Evolutionary conservation across 1,140 invertebrate genomes (phyloP).

Genomic region (Grapholita molesta): DNA sequence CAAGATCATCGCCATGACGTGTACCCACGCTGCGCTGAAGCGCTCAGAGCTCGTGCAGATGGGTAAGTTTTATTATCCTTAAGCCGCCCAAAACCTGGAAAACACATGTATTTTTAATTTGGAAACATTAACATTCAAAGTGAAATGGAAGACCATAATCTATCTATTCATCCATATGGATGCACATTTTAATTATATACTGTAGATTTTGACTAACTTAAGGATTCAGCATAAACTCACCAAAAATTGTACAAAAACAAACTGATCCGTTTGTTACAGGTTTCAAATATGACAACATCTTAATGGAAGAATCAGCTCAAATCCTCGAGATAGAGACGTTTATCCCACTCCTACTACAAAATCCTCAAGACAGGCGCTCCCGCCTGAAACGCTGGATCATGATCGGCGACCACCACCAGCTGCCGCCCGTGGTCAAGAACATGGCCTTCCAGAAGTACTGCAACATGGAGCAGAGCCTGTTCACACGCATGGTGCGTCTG

Average conservation of each 20-base stretch:
- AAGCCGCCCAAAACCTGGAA: too few species aligned
- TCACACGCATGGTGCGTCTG: slow-evolving; percentile 96
- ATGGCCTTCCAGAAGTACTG: slow-evolving; percentile 99
- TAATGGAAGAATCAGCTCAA: slow-evolving; percentile 99
- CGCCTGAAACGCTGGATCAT: slow-evolving; percentile 99
- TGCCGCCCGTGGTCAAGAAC: slow-evolving; percentile 99
- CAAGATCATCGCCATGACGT: slow-evolving; percentile 99
- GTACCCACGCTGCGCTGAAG: slow-evolving; percentile 99
- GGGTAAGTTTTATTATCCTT: slow-evolving; percentile 77
- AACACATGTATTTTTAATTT: too few species aligned
- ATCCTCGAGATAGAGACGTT: slow-evolving; percentile 99
- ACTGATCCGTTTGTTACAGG: slow-evolving; percentile 60
- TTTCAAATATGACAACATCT: slow-evolving; percentile 98
- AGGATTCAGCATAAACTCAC: too few species aligned
- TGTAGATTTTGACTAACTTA: too few species aligned
- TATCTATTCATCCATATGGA: too few species aligned
- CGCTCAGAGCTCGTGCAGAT: slow-evolving; percentile 97
- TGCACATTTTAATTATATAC: too few species aligned
- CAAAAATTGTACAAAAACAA: slow-evolving; percentile 16
- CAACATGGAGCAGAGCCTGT: slow-evolving; percentile 99
- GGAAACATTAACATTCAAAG: too few species aligned
- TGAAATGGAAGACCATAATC: too few species aligned
- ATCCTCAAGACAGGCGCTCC: slow-evolving; percentile 97
- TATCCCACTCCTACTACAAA: slow-evolving; percentile 97
- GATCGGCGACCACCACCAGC: slow-evolving; percentile 99